phyloP scores from a whole-genome alignment of 2,113 vertebrate genomes.

The Glaucomys volans region DNA sequence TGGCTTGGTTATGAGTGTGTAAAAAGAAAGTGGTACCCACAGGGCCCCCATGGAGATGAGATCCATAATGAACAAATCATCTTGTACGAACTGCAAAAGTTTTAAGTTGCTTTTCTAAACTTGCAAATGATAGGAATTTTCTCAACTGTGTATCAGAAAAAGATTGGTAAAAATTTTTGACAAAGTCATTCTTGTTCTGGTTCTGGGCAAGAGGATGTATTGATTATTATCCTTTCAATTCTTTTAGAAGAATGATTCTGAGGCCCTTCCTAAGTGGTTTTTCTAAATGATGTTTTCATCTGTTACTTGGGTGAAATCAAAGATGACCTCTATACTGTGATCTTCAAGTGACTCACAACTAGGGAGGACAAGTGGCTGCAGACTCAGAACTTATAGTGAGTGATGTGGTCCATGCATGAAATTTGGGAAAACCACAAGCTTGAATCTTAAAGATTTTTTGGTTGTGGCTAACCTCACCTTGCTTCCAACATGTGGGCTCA shows the following conservation, averaged over 20 bases:
- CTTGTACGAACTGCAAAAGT: not conserved
- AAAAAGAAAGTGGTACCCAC: not conserved
- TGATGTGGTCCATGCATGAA: not conserved
- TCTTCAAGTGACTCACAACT: not conserved
- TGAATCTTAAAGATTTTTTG: not conserved
- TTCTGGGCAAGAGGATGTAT: not conserved
- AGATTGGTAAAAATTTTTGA: not conserved
- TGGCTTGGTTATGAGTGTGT: fast-evolving
- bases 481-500: not conserved
- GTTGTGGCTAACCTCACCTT: not conserved
- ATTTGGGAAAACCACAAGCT: not conserved
- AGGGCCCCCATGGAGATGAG: too few relatives aligned
- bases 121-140: not conserved
- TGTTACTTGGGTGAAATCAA: not conserved
- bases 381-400: not conserved
- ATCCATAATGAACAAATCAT: not conserved
- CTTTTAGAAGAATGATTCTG: not conserved
- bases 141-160: not conserved
- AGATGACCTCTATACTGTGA: not conserved
- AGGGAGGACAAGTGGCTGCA: not conserved
- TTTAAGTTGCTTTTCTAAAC: not conserved
- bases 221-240: not conserved
- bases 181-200: not conserved
- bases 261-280: not conserved
- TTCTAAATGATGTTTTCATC: not conserved